Evolutionary conservation across 2,113 vertebrate species (phyloP), one percentile per base, ranked within the genome.

Genomic region (Rhinichthys klamathensis): DNA sequence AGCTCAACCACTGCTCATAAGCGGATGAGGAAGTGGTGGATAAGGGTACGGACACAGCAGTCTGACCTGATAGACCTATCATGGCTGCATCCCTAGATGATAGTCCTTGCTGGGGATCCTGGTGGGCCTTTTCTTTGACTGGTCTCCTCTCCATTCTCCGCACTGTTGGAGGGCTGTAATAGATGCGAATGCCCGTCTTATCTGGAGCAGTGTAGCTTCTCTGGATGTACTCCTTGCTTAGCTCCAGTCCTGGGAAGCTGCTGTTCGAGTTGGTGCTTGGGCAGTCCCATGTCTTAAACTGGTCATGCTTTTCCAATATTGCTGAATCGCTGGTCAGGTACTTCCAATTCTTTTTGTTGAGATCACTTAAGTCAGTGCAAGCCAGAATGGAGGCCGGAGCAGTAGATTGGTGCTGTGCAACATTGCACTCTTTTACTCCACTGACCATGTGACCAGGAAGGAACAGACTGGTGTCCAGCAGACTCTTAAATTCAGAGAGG

Each of bases 111-210:
- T 85, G 84, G 7, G 49, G 30, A 69, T 91, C 86, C 4, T 91
- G 88, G 54, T 85, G 84, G 27, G 58, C 54, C 16, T 65, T 86
- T 51, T 74, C 89, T 86, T 87, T 90, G 89, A 85, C 49, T 75
- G 51, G 38, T 58, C 84, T 92, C 87, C 67, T 95, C 92, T 78
- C 96, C 93, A 0, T 94, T 91, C 93, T 97, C 84, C 98, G 95
- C 38, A 96, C 94, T 23, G 97, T 94, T 0, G 97, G 98, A 0
- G 98, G 98, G 87, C 98, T 99, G 87, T 99, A 99, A 92, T 99
- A 99, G 88, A 99, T 98, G 1, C 98, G 95, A 87, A 99, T 99
- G 81, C 98, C 97, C 0, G 97, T 99, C 91, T 97, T 97, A 91
- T 99, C 98, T 0, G 98, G 98, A 0, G 98, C 97, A 0, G 98